A percentile compares a stretch with the other conserved stretches of the same genome.
phyloP scores from a whole-genome alignment of 2,797 vertebrate genomes.

The Myotis findleyi region DNA sequence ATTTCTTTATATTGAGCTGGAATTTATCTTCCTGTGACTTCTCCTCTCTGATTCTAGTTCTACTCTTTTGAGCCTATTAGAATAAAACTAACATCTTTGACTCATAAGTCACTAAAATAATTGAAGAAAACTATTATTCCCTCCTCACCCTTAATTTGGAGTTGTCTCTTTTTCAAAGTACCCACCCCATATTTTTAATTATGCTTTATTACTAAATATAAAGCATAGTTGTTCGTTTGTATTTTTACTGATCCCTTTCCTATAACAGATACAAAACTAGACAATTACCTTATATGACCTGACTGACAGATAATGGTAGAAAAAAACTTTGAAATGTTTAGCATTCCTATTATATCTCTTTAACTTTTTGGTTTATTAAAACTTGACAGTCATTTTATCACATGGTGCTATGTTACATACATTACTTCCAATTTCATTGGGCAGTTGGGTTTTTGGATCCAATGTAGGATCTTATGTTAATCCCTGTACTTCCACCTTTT shows the following conservation, averaged over 20 bases:
- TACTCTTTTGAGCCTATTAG: background rate
- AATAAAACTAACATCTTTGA: background rate
- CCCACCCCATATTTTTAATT: background rate
- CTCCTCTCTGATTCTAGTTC: background rate
- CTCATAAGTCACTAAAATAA: background rate
- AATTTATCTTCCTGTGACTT: background rate
- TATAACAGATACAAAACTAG: constrained; percentile 6
- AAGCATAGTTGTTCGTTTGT: background rate
- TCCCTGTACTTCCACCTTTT: constrained; percentile 82
- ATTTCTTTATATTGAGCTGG: background rate
- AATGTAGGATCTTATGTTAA: constrained; percentile 82
- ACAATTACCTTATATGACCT: background rate
- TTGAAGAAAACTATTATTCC: background rate
- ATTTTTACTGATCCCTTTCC: constrained; percentile 6
- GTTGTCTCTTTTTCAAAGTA: constrained; percentile 31
- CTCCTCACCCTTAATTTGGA: constrained; percentile 3
- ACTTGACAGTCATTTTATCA: constrained; percentile 63
- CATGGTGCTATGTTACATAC: constrained; percentile 44
- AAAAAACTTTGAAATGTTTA: constrained; percentile 28
- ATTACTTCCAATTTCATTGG: constrained; percentile 76
- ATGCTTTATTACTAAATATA: constrained; percentile 1
- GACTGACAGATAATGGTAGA: background rate
- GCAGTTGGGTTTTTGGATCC: constrained; percentile 81
- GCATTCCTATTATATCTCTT: constrained; percentile 64
- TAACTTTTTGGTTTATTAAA: constrained; percentile 77